phyloP scores from a whole-genome alignment of 2,113 vertebrate genomes.

The Pterophyllum scalare region DNA sequence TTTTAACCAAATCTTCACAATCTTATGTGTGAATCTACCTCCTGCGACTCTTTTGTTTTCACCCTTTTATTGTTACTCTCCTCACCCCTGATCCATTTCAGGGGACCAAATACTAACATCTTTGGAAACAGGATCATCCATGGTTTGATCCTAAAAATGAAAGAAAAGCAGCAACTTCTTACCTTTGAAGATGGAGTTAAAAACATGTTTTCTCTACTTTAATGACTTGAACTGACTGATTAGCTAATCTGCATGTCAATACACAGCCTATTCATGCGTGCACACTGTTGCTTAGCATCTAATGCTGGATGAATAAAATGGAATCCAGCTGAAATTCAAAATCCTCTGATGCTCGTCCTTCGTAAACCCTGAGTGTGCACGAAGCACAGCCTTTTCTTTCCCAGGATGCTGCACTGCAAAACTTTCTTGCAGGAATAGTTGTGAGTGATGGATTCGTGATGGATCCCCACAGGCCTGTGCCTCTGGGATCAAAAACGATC shows the following conservation, averaged over 20 bases:
- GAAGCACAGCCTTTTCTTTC: not conserved
- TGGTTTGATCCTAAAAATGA: not conserved
- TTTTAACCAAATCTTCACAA: not conserved
- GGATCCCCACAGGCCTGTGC: not conserved
- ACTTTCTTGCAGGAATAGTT: not conserved
- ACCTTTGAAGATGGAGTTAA: not conserved
- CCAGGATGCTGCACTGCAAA: not conserved
- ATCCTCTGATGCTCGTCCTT: not conserved
- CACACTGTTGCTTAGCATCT: not conserved
- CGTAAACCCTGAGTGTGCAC: not conserved
- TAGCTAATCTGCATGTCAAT: conserved; percentile 8
- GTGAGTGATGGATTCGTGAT: conserved; percentile 25
- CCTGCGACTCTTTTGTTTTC: not conserved
- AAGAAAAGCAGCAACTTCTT: not conserved
- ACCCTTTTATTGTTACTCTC: not conserved
- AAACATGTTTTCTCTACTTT: not conserved
- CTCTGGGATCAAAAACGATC: conserved; percentile 20
- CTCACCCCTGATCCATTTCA: not conserved
- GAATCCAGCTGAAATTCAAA: not conserved
- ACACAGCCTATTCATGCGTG: not conserved
- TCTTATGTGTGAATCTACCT: not conserved
- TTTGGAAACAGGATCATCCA: not conserved
- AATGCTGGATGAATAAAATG: not conserved
- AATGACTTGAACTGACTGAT: not conserved
- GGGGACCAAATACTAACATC: not conserved